These are phyloP conservation scores for Xenopus laevis DNA, from an alignment of 2,113 vertebrate genomes.

Conservation along the genomic window DNA sequence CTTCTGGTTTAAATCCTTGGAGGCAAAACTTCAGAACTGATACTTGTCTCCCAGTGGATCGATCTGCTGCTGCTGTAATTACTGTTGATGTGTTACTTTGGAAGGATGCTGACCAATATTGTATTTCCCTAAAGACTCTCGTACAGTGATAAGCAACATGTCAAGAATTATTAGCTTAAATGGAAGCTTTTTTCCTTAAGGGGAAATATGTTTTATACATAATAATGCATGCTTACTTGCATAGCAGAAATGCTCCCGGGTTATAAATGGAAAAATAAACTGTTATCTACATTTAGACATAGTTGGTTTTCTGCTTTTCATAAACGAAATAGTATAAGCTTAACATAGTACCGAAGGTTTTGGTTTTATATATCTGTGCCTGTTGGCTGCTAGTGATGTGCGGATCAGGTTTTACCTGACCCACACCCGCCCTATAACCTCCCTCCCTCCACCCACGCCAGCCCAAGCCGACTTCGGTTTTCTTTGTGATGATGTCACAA, in stretches of 20 bases:
- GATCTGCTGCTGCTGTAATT: constrained; percentile 20
- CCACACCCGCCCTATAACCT: too few species aligned
- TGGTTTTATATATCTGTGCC: neutral
- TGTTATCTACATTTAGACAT: neutral
- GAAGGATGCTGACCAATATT: constrained; percentile 19
- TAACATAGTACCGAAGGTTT: neutral
- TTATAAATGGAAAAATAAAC: neutral
- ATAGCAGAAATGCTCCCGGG: constrained; percentile 11
- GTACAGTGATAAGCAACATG: constrained; percentile 10
- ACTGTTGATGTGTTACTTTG: constrained; percentile 35
- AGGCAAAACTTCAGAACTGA: constrained; percentile 21
- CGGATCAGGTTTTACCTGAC: too few species aligned
- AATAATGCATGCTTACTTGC: constrained; percentile 20
- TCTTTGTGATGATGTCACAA: too few species aligned
- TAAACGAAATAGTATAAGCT: neutral
- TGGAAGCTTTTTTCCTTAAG: constrained; percentile 14
- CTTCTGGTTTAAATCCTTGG: constrained; percentile 4
- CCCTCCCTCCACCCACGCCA: too few species aligned
- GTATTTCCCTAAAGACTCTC: constrained; percentile 32
- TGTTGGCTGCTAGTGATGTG: too few species aligned
- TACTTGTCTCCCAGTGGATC: constrained; percentile 19
- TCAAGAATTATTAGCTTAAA: constrained; percentile 27
- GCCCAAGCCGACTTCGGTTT: too few species aligned
- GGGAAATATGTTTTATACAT: constrained; percentile 15
- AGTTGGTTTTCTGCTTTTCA: neutral